These are phyloP conservation scores for Mythimna vitellina DNA, from an alignment of 2,888 invertebrate species.

Conservation along the genomic window DNA sequence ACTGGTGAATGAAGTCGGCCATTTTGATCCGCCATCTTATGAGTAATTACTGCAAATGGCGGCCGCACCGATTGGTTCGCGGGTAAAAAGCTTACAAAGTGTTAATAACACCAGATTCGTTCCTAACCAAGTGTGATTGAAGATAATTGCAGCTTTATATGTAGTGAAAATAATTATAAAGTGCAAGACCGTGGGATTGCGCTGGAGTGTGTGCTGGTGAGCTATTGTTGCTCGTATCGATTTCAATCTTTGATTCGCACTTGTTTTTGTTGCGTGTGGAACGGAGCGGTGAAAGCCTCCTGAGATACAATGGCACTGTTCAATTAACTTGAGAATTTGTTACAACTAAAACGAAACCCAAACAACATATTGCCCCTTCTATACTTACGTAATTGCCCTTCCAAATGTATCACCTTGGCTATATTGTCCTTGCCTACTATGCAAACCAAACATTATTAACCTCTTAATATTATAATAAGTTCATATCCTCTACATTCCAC, in stretches of 20 bases:
- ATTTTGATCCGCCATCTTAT: constrained; percentile 83
- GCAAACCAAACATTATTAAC: not conserved
- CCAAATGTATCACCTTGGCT: too few relatives aligned
- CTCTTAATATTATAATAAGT: not conserved
- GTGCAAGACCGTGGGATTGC: constrained; percentile 68
- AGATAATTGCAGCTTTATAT: constrained; percentile 77
- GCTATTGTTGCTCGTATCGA: constrained; percentile 57
- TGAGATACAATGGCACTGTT: not conserved
- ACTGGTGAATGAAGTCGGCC: constrained; percentile 75
- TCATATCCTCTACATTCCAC: too few relatives aligned
- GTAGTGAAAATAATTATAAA: constrained; percentile 67
- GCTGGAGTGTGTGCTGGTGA: constrained; percentile 26
- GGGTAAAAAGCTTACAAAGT: constrained; percentile 81
- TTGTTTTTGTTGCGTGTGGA: constrained; percentile 39
- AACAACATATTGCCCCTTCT: not conserved
- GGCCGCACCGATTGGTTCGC: constrained; percentile 77
- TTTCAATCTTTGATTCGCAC: constrained; percentile 59
- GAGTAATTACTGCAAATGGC: constrained; percentile 85
- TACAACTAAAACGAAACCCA: not conserved
- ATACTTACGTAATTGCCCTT: too few relatives aligned
- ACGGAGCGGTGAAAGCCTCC: constrained; percentile 36
- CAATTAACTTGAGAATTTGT: not conserved
- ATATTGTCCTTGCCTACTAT: not conserved
- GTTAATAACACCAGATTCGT: constrained; percentile 85
- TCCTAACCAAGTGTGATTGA: constrained; percentile 84